Percentiles rank a stretch among this genome's conserved stretches.
phyloP scores from a whole-genome alignment of 2,797 vertebrate species.

The Champsocephalus gunnari region DNA sequence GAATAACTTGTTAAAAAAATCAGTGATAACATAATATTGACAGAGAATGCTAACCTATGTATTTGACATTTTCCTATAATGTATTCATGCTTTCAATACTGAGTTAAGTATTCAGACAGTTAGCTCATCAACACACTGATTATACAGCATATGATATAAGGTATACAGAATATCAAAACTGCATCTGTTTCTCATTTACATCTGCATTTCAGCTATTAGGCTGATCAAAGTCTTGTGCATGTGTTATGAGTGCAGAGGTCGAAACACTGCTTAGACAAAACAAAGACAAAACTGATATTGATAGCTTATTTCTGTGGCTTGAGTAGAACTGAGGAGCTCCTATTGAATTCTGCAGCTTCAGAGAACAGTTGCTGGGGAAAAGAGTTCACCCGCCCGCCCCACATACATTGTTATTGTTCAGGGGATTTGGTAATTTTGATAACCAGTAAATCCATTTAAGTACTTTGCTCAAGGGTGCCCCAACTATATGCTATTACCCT shows the following conservation, averaged over 20 bases:
- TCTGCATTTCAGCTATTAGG: conserved; percentile 29
- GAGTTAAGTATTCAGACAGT: conserved; percentile 6
- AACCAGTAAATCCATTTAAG: conserved; percentile 22
- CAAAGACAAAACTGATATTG: background rate
- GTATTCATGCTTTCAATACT: conserved; percentile 11
- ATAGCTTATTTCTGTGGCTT: conserved; percentile 8
- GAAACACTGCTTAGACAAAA: conserved; percentile 28
- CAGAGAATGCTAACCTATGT: conserved; percentile 13
- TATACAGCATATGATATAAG: conserved; percentile 8
- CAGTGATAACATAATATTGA: background rate
- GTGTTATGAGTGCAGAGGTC: conserved; percentile 14
- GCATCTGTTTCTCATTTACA: conserved; percentile 24
- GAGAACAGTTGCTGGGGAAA: background rate
- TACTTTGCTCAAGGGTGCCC: conserved; percentile 10
- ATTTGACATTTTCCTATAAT: conserved; percentile 11
- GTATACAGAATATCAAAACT: conserved; percentile 46
- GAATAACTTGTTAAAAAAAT: background rate
- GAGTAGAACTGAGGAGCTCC: background rate
- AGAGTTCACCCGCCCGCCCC: conserved; percentile 1
- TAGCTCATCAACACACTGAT: background rate
- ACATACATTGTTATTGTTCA: conserved; percentile 28
- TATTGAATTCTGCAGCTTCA: conserved; percentile 13
- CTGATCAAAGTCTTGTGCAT: conserved; percentile 14
- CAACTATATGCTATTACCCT: background rate
- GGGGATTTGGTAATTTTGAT: conserved; percentile 19